phyloP scores from a whole-genome alignment of 2,888 invertebrate species.

The Drosophila birchii region DNA sequence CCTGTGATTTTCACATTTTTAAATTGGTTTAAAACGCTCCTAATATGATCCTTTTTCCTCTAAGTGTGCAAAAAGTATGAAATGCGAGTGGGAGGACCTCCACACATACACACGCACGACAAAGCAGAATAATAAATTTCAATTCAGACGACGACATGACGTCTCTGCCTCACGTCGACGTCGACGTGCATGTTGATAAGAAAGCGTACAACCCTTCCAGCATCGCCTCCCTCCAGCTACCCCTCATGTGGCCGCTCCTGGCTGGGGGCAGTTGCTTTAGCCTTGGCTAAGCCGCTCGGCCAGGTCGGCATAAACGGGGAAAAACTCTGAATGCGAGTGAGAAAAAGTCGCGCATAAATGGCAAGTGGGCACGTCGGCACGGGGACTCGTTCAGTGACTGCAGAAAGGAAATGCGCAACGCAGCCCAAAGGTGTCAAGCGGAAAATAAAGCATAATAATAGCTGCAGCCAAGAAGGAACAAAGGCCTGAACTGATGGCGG shows the following conservation, averaged over 20 bases:
- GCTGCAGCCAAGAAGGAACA: constrained; percentile 44
- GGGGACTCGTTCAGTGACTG: constrained; percentile 35
- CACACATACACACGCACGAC: constrained; percentile 70
- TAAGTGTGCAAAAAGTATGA: not conserved
- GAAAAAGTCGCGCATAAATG: constrained; percentile 45
- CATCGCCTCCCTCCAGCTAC: not conserved
- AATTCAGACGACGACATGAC: constrained; percentile 72
- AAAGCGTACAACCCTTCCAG: constrained; percentile 50
- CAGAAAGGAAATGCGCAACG: constrained; percentile 78
- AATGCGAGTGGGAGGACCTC: not conserved
- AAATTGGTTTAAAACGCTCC: not conserved
- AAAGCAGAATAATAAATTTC: constrained; percentile 81
- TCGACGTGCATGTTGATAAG: constrained; percentile 69
- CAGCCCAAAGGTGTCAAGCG: constrained; percentile 78
- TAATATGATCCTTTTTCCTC: not conserved
- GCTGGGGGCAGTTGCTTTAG: constrained; percentile 33
- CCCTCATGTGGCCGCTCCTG: not conserved
- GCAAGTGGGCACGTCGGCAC: constrained; percentile 38
- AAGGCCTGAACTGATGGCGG: constrained; percentile 28
- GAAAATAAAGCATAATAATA: constrained; percentile 78
- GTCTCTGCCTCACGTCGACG: constrained; percentile 58
- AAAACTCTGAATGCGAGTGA: constrained; percentile 32
- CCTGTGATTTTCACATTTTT: not conserved
- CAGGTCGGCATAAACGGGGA: constrained; percentile 43
- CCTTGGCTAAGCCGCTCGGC: constrained; percentile 42